Evolutionary conservation across 2,797 vertebrate genomes (phyloP), one percentile per base, ranked within the genome.

Genomic region (Australoheros facetus): DNA sequence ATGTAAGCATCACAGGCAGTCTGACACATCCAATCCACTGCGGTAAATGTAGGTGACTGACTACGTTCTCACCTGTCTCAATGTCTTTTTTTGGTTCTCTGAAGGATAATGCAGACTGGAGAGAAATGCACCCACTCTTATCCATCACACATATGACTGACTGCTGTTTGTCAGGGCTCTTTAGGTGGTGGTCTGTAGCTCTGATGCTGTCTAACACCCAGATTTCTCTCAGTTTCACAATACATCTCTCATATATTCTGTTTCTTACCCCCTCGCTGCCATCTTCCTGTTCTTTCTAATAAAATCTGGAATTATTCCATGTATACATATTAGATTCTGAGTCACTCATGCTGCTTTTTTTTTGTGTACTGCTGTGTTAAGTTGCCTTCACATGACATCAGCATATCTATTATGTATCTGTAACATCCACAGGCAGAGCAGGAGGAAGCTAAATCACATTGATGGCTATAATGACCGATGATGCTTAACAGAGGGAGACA

Each of bases 381-480:
- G 70, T 23, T 48, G 79, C 78, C 17, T 19, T 82, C 58, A 71
- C 56, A 53, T 48, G 71, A 88, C 73, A 76, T 80, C 75, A 4
- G 73, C 56, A 78, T 76, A 82, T 88, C 81, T 79, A 56, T 85
- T 82, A 73, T 1, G 64, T 57, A 73, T 87, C 83, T 66, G 37
- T 56, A 71, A 62, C 84, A 77, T 84, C 86, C 87, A 71, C 51
- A 56, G 85, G 80, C 86, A 79, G 60, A 53, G 70, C 77, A 72
- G 60, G 51, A 66, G 66, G 75, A 82, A 19, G 82, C 79, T 92
- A 87, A 91, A 92, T 89, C 89, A 87, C 77, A 53, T 79, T 73
- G 89, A 94, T 87, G 86, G 86, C 82, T 84, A 78, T 90, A 89
- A 93, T 88, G 91, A 85, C 90, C 90, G 75, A 64, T 85, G 88